Percentiles rank a stretch among this genome's conserved stretches.
These are phyloP conservation scores for Zoanthus sociatus DNA, from an alignment of 92 coral and sea anemone species.

Conservation along the genomic window DNA sequence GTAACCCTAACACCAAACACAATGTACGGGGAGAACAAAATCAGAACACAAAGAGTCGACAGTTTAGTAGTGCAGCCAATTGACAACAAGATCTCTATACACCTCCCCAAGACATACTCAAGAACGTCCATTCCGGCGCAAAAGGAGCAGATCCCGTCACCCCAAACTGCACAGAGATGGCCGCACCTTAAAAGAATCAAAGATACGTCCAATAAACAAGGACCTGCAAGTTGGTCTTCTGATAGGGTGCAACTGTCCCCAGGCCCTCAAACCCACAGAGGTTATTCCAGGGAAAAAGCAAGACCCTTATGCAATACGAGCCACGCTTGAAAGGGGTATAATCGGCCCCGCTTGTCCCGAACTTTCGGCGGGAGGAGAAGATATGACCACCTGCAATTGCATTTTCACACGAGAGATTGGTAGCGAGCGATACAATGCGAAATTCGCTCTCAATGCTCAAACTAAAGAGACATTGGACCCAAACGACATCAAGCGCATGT, in stretches of 20 bases:
- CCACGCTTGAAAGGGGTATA: conserved; percentile 57
- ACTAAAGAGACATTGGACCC: conserved; percentile 59
- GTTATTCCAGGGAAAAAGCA: conserved; percentile 20
- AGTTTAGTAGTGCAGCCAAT: conserved; percentile 47
- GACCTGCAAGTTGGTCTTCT: conserved; percentile 49
- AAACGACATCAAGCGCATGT: conserved; percentile 26
- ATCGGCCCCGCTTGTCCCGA: conserved; percentile 40
- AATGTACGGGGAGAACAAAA: conserved; percentile 59
- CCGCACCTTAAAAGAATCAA: conserved; percentile 45
- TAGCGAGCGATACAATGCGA: neutral
- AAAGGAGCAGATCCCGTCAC: conserved; percentile 53
- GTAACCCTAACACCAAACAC: conserved; percentile 49
- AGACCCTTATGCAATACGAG: conserved; percentile 50
- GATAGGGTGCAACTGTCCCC: conserved; percentile 52
- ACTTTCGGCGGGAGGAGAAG: neutral
- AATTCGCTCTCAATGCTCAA: neutral
- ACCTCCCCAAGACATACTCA: conserved; percentile 62
- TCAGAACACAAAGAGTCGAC: conserved; percentile 49
- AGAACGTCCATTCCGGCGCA: conserved; percentile 54
- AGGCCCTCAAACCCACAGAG: conserved; percentile 31
- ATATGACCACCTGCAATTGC: conserved; percentile 26
- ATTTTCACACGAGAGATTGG: conserved; percentile 24
- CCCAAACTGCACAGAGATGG: conserved; percentile 46
- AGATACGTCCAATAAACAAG: conserved; percentile 30
- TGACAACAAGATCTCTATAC: conserved; percentile 37